Percentiles rank a stretch among this genome's conserved stretches.
Evolutionary conservation across 1,140 invertebrate species (phyloP).

Genomic region (Hypsibius dujardini): DNA sequence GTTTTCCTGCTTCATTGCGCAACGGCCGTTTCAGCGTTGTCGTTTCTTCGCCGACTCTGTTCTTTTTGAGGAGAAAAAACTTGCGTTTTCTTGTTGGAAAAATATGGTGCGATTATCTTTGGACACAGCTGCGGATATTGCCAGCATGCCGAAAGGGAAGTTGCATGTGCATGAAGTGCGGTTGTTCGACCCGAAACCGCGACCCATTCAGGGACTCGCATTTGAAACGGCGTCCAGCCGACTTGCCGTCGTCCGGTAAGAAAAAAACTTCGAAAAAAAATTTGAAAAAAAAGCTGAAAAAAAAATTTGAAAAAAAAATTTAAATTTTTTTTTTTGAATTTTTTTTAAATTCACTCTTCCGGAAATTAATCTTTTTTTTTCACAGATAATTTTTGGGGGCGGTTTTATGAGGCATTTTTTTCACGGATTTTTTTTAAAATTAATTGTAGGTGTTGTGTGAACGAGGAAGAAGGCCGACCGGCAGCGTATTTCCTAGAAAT

Average conservation of each 20-base stretch:
- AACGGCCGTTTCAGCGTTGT: too few relatives aligned
- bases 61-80: too few relatives aligned
- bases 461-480: neutral
- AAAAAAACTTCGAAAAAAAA: neutral
- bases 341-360: too few relatives aligned
- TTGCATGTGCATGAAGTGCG: conserved; percentile 5
- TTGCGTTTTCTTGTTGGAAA: too few relatives aligned
- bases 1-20: too few relatives aligned
- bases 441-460: neutral
- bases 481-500: neutral
- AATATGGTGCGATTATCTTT: too few relatives aligned
- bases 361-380: too few relatives aligned
- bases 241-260: neutral
- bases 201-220: neutral
- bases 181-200: conserved; percentile 14
- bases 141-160: neutral
- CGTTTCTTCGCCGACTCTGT: too few relatives aligned
- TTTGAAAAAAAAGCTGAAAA: neutral
- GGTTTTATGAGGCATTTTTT: neutral
- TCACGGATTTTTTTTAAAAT: neutral
- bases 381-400: too few relatives aligned
- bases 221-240: neutral
- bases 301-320: too few relatives aligned
- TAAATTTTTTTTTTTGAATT: too few relatives aligned
- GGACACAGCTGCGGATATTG: too few relatives aligned